Evolutionary conservation across 1,140 invertebrate genomes (phyloP), one percentile per base, ranked within the genome.

Genomic region (Thalassaphorura encarpata): DNA sequence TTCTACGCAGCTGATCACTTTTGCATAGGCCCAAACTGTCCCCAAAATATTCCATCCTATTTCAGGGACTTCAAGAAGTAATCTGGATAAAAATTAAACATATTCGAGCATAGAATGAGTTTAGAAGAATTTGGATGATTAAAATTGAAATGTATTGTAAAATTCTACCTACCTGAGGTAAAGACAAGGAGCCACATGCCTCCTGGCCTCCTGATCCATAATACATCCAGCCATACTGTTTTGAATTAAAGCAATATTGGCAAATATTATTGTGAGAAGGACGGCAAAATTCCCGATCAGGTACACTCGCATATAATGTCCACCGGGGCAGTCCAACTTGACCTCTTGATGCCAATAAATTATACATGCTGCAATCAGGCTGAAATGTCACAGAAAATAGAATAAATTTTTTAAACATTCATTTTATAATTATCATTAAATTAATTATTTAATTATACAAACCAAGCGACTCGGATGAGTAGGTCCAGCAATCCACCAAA

Each of bases 41-140:
- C 87, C 87, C 67, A 90, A 73, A 45, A 83, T 74, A 66, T 88
- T 88, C 74, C 87, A 81, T 1, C 74, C 76, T 18, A 84, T 74
- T 72, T 90, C 87, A 5, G 85, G 82, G 26, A 87, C 65, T 29
- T 86, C 76, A 36, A 90, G 70, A 41, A 81, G 67, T 60, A 87
- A 73, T 69, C 82, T 85, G 26, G 4, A 31, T 29, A 2, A 4
- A 36, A 73, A 73, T 52, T 51, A 63, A 56, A 39, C 6, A 43
- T 6, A 6, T 43, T 8, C 19, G 8, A 11, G 11, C 21, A 18
- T 21, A 43, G 16, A 11, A 11, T 43, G 42, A 21, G 18, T 11
- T 21, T 18, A 18, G 42, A 36, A 11, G 8, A 11, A 36, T n/a
- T n/a, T n/a, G 16, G 54, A 41, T 28, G 33, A 29, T 31, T 42